Conservation (phyloP, 2,797 vertebrate genomes). For the Choloepus didactylus region DNA sequence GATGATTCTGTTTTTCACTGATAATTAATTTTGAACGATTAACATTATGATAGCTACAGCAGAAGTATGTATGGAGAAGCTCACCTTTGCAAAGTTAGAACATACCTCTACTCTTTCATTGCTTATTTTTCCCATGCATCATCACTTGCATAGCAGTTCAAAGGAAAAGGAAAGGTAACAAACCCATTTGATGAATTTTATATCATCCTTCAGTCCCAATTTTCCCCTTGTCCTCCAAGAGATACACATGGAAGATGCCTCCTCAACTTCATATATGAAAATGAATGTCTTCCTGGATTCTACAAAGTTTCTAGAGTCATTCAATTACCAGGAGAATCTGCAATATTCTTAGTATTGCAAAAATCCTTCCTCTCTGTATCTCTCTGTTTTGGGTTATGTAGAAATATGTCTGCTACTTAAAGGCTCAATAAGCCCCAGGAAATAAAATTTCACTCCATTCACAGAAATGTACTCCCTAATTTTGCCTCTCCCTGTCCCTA, state of each 20-base stretch:
- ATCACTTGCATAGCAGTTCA: not conserved
- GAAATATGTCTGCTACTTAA: not conserved
- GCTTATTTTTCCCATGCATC: not conserved
- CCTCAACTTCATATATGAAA: not conserved
- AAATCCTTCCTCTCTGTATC: not conserved
- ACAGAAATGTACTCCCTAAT: not conserved
- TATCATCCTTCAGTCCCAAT: not conserved
- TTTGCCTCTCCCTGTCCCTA: not conserved
- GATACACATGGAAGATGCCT: not conserved
- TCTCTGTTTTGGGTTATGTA: not conserved
- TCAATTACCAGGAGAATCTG: not conserved
- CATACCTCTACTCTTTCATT: not conserved
- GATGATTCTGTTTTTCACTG: not conserved
- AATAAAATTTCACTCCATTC: not conserved
- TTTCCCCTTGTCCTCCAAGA: not conserved
- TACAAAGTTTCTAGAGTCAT: not conserved
- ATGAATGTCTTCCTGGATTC: not conserved
- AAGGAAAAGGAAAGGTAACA: slow-evolving; percentile 9
- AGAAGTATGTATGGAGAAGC: not conserved
- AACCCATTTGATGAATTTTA: not conserved
- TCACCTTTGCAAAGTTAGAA: not conserved
- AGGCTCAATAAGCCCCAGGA: not conserved
- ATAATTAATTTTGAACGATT: not conserved
- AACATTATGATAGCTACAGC: not conserved
- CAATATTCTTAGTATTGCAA: not conserved